These are phyloP conservation scores for Ceratina australensis DNA, from an alignment of 1,140 invertebrate genomes.

Conservation along the genomic window DNA sequence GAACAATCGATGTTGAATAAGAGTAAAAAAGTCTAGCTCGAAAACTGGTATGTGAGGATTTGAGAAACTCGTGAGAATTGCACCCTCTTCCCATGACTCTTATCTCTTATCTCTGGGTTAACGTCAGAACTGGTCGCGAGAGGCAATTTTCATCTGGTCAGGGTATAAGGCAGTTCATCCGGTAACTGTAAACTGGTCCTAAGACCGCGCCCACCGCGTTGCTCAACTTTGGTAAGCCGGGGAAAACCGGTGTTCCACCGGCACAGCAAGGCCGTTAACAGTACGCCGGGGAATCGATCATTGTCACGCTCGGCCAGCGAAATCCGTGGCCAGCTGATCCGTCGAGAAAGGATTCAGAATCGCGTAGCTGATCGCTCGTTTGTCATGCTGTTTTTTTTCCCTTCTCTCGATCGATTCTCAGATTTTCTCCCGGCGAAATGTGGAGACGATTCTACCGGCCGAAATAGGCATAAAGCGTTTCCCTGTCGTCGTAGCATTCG, in stretches of 20 bases:
- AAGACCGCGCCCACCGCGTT: conserved; percentile 54
- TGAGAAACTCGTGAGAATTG: no score
- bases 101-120: neutral
- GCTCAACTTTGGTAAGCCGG: conserved; percentile 59
- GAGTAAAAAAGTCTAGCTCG: no score
- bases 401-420: no score
- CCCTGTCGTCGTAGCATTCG: neutral
- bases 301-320: conserved; percentile 55
- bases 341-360: conserved; percentile 9
- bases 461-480: neutral
- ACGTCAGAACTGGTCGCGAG: neutral
- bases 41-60: no score
- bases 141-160: neutral
- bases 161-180: conserved; percentile 3
- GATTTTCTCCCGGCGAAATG: neutral
- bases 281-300: conserved; percentile 48
- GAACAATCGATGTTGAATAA: no score
- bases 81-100: no score
- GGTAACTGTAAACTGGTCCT: conserved; percentile 63
- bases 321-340: conserved; percentile 55
- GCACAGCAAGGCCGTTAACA: conserved; percentile 59
- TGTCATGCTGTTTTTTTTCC: neutral
- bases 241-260: conserved; percentile 52
- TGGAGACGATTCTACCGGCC: neutral
- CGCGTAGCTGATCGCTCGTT: neutral